phyloP scores from a whole-genome alignment of 2,113 vertebrate genomes.

The Microtus montanus region DNA sequence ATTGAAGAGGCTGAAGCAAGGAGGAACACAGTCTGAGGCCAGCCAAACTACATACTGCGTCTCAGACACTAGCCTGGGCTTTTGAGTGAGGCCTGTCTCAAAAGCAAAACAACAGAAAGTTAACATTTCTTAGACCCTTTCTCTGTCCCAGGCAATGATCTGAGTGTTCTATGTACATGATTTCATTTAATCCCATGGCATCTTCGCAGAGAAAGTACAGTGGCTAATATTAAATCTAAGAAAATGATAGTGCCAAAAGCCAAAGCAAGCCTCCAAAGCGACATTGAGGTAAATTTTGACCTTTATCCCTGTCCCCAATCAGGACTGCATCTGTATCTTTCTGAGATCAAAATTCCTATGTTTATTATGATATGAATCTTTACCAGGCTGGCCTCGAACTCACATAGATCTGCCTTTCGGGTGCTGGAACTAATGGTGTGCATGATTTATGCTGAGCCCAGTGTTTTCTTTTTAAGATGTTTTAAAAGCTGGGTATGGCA shows the following conservation, averaged over 20 bases:
- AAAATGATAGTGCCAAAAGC: background rate
- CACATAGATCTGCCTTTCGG: too few relatives aligned
- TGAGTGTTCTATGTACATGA: background rate
- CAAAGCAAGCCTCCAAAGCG: too few relatives aligned
- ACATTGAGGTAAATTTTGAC: background rate
- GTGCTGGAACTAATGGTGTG: too few relatives aligned
- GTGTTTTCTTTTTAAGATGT: slow-evolving; percentile 3
- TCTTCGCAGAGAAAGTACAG: background rate
- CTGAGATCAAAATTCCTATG: background rate
- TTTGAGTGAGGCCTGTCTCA: background rate
- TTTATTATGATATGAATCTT: background rate
- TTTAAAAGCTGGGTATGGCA: background rate
- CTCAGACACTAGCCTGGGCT: background rate
- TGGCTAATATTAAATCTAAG: background rate
- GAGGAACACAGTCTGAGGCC: background rate
- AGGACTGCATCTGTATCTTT: background rate
- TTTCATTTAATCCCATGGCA: background rate
- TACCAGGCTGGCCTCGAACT: too few relatives aligned
- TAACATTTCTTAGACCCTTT: background rate
- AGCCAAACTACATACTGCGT: background rate
- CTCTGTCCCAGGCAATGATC: background rate
- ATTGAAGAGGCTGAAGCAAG: background rate
- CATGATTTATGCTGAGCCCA: background rate
- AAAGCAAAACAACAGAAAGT: background rate
- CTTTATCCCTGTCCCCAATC: background rate